These are phyloP conservation scores for Drosophila affinis DNA, from an alignment of 2,888 invertebrate species.

Conservation along the genomic window DNA sequence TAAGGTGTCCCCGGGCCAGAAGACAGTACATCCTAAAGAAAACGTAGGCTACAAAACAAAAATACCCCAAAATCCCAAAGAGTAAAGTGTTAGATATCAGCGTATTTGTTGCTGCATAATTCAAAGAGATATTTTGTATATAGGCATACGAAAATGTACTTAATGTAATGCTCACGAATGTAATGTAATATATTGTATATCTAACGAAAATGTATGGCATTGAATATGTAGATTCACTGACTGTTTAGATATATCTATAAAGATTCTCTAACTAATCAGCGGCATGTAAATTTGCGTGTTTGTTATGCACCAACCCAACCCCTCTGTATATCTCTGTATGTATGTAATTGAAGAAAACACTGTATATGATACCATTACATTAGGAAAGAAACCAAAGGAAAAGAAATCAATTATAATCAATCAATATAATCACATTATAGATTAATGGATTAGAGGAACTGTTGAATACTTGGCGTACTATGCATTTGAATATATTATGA, in stretches of 20 bases:
- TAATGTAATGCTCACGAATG: constrained; percentile 1
- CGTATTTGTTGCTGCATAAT: constrained; percentile 16
- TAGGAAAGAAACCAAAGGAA: constrained; percentile 20
- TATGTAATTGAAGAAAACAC: constrained; percentile 45
- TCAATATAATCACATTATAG: constrained; percentile 9
- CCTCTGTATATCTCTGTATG: constrained; percentile 51
- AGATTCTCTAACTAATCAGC: constrained; percentile 12
- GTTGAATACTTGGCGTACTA: constrained; percentile 30
- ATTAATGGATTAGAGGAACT: constrained; percentile 29
- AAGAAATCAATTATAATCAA: constrained; percentile 44
- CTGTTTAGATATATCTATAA: constrained; percentile 23
- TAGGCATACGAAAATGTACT: constrained; percentile 6
- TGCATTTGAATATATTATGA: constrained; percentile 24
- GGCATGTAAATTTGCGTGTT: constrained; percentile 39
- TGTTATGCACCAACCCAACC: constrained; percentile 41
- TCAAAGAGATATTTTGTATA: background rate
- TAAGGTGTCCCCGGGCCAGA: constrained; percentile 65
- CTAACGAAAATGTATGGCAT: constrained; percentile 7
- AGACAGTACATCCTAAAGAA: constrained; percentile 70
- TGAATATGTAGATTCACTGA: constrained; percentile 15
- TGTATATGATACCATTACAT: constrained; percentile 39
- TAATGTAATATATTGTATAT: constrained; percentile 6
- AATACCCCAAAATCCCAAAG: background rate
- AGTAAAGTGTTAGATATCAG: constrained; percentile 7
- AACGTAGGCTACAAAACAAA: constrained; percentile 62